Conservation (phyloP, 2,797 vertebrate species). For the Pipistrellus nathusii region DNA sequence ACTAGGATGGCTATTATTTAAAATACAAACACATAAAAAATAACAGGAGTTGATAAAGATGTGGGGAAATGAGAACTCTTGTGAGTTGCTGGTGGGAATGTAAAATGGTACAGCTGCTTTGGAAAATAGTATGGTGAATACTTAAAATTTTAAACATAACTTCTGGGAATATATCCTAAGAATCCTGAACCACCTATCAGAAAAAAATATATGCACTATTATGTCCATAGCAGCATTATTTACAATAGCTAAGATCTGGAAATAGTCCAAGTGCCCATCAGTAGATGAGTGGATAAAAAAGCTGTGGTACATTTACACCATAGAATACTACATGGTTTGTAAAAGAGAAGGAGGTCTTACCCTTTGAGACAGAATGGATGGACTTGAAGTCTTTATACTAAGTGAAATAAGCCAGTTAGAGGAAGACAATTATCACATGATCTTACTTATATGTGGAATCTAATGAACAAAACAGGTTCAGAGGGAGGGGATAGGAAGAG, state of each 20-base stretch:
- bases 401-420: too few relatives aligned
- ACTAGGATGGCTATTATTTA: background rate
- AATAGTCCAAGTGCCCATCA: background rate
- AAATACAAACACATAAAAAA: background rate
- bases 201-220: too few relatives aligned
- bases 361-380: too few relatives aligned
- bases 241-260: background rate
- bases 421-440: too few relatives aligned
- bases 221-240: background rate
- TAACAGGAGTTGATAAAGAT: background rate
- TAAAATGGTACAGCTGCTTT: background rate
- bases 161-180: background rate
- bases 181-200: background rate
- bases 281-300: background rate
- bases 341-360: too few relatives aligned
- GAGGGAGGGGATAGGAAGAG: too few relatives aligned
- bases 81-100: background rate
- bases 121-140: background rate
- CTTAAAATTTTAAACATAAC: slow-evolving; percentile 1
- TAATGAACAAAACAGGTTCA: too few relatives aligned
- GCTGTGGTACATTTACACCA: background rate
- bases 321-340: background rate
- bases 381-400: too few relatives aligned
- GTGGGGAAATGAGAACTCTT: background rate
- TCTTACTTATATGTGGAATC: too few relatives aligned